Conservation (phyloP, 2,797 vertebrate species). For the Sebastes variabilis region DNA sequence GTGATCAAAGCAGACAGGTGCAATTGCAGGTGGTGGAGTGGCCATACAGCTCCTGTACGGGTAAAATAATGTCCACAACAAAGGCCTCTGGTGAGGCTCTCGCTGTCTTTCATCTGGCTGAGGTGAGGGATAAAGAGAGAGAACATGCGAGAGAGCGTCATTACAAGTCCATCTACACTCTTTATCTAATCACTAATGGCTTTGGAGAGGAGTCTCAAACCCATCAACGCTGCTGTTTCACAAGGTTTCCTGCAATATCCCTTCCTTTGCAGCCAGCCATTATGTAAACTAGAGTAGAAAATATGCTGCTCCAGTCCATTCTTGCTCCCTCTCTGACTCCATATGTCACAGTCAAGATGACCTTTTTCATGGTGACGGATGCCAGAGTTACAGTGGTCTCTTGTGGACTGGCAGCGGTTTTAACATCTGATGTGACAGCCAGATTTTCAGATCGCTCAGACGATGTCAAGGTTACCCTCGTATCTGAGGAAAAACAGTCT, state of each 20-base stretch:
- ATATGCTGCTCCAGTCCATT: conserved; percentile 28
- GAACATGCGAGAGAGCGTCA: conserved; percentile 54
- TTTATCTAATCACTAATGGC: conserved; percentile 76
- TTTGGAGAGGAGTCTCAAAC: conserved; percentile 70
- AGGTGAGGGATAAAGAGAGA: conserved; percentile 42
- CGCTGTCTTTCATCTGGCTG: conserved; percentile 65
- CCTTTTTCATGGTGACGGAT: conserved; percentile 45
- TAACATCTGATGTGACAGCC: conserved; percentile 49
- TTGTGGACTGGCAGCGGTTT: conserved; percentile 28
- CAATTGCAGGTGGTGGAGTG: conserved; percentile 51
- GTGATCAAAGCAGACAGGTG: conserved; percentile 66
- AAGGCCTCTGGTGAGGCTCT: conserved; percentile 45
- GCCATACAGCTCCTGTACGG: conserved; percentile 5
- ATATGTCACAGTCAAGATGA: conserved; percentile 36
- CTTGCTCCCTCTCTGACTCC: conserved; percentile 4
- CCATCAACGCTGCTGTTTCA: conserved; percentile 56
- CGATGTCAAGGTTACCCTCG: conserved; percentile 21
- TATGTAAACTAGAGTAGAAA: conserved; percentile 63
- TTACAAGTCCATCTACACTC: conserved; percentile 73
- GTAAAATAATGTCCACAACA: conserved; percentile 60
- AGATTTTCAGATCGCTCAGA: conserved; percentile 18
- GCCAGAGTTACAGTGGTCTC: conserved; percentile 47
- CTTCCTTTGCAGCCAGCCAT: conserved; percentile 38
- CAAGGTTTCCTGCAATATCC: conserved; percentile 37
- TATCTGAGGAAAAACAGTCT: conserved; percentile 17